These are phyloP conservation scores for Ornithoptera priamus DNA, from an alignment of 2,888 invertebrate genomes.

Conservation along the genomic window DNA sequence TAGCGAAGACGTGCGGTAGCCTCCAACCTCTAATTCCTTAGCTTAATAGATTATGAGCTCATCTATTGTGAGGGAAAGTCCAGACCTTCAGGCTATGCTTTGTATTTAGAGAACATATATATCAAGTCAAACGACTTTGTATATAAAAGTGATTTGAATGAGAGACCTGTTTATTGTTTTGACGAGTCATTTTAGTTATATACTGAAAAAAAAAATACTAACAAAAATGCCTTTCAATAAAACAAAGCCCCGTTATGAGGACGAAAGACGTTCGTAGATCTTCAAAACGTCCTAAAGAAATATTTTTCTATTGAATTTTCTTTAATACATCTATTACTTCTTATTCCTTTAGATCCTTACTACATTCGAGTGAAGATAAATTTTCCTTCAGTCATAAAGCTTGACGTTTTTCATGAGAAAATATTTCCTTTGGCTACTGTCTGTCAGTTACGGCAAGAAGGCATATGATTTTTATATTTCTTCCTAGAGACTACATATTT, in stretches of 20 bases:
- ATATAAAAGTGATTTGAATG: no score
- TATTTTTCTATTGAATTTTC: neutral
- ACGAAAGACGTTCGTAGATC: neutral
- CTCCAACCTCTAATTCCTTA: no score
- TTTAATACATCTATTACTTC: conserved; percentile 2
- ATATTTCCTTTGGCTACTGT: neutral
- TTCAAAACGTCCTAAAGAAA: neutral
- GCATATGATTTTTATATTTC: neutral
- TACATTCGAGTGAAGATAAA: conserved; percentile 3
- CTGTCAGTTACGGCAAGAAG: neutral
- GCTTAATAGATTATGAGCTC: no score
- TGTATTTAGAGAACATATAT: no score
- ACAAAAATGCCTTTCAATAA: neutral
- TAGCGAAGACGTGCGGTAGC: no score
- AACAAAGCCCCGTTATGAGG: conserved; percentile 1
- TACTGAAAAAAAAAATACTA: neutral
- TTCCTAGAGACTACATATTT: neutral
- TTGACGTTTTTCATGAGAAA: neutral
- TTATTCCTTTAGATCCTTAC: neutral
- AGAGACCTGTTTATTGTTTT: neutral
- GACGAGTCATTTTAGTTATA: neutral
- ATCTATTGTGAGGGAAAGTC: no score
- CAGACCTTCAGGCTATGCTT: no score
- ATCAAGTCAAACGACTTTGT: no score
- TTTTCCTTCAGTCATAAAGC: neutral